phyloP scores from a whole-genome alignment of 2,888 invertebrate species.

The Torymus auratus region DNA sequence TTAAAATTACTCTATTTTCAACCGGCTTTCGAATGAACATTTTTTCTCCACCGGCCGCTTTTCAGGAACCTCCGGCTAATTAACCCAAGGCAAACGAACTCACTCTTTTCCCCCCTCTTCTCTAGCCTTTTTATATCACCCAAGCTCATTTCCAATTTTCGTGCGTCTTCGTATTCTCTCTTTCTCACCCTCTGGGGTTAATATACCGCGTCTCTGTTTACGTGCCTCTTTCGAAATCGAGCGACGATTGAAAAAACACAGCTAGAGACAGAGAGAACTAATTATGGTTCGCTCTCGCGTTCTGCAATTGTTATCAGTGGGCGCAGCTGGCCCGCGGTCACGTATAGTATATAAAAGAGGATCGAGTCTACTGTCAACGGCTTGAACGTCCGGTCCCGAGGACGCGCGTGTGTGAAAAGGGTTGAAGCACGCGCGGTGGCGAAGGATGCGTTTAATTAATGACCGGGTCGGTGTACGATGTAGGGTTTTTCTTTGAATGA shows the following conservation, averaged over 20 bases:
- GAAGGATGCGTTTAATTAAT: too few relatives aligned
- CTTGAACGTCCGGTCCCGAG: too few relatives aligned
- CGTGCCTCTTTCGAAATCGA: slow-evolving; percentile 59
- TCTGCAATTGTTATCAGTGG: slow-evolving; percentile 28
- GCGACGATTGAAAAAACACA: slow-evolving; percentile 23
- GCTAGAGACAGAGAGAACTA: not conserved
- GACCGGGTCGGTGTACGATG: too few relatives aligned
- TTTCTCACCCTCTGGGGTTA: not conserved
- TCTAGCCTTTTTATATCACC: not conserved
- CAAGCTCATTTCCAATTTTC: slow-evolving; percentile 1
- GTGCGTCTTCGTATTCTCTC: not conserved
- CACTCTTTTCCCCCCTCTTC: not conserved
- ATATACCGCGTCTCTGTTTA: slow-evolving; percentile 62
- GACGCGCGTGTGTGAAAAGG: too few relatives aligned
- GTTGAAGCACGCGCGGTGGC: too few relatives aligned
- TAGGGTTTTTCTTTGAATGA: too few relatives aligned
- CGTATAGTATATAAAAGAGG: too few relatives aligned
- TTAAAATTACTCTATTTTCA: not conserved
- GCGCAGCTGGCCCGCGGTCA: not conserved
- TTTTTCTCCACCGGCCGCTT: not conserved
- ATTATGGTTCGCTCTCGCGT: slow-evolving; percentile 1
- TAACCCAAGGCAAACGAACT: slow-evolving; percentile 25
- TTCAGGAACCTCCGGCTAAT: slow-evolving; percentile 20
- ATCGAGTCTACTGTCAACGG: too few relatives aligned
- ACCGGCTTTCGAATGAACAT: not conserved